Evolutionary conservation across 1,140 invertebrate genomes (phyloP).

Genomic region (Trinorchestia longiramus): DNA sequence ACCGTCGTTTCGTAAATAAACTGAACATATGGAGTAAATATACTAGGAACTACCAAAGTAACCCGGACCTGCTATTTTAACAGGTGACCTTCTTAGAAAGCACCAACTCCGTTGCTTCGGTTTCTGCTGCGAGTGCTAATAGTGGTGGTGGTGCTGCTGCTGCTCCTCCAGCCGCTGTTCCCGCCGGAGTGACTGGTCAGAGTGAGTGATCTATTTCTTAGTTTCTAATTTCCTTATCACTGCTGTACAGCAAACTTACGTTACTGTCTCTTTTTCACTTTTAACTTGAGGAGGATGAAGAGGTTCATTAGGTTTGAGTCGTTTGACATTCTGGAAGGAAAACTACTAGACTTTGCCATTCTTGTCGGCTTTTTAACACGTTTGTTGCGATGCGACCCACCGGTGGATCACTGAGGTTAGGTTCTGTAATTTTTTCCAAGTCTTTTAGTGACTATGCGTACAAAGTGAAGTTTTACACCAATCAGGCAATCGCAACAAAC

Average conservation of each 20-base stretch:
- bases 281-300: not conserved
- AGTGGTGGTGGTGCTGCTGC: not conserved
- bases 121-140: not conserved
- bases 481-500: no score
- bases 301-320: not conserved
- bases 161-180: not conserved
- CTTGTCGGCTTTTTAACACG: no score
- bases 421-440: no score
- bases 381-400: no score
- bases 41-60: not conserved
- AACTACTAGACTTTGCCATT: no score
- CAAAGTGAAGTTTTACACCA: no score
- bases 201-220: not conserved
- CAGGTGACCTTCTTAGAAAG: slow-evolving; percentile 34
- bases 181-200: not conserved
- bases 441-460: no score
- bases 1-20: not conserved
- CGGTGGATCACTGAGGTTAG: no score
- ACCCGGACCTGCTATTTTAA: not conserved
- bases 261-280: not conserved
- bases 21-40: not conserved
- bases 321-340: no score
- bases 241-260: not conserved
- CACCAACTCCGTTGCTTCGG: not conserved
- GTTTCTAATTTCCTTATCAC: not conserved